Conservation (phyloP, 2,888 invertebrate genomes). For the Zaprionus obscuricornis region DNA sequence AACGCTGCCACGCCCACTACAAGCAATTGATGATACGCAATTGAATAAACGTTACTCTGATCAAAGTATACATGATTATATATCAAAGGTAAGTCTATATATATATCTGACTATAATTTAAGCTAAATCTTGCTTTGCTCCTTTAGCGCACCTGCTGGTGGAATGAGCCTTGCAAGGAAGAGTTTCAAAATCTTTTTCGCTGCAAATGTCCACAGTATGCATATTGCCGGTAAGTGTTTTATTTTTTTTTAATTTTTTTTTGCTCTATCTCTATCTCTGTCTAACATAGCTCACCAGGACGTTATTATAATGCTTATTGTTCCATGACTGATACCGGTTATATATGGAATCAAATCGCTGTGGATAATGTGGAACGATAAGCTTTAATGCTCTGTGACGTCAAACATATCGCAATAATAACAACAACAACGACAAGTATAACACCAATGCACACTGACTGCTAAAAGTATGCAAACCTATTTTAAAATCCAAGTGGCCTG, state of each 20-base stretch:
- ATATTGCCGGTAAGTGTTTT: constrained; percentile 87
- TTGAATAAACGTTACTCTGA: constrained; percentile 89
- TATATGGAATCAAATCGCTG: constrained; percentile 89
- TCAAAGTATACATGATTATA: constrained; percentile 91
- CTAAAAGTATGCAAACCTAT: constrained; percentile 41
- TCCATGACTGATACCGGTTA: constrained; percentile 95
- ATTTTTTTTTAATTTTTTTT: no score
- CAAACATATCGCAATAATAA: constrained; percentile 46
- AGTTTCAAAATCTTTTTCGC: constrained; percentile 93
- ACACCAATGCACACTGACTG: constrained; percentile 54
- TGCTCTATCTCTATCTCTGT: not conserved
- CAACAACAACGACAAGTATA: constrained; percentile 12
- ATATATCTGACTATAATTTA: no score
- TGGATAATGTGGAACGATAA: constrained; percentile 71
- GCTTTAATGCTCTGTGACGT: constrained; percentile 49
- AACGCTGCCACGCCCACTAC: constrained; percentile 23
- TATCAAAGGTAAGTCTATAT: constrained; percentile 89
- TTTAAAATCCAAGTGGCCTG: constrained; percentile 32
- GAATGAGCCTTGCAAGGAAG: constrained; percentile 96
- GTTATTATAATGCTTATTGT: constrained; percentile 95
- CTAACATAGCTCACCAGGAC: constrained; percentile 88
- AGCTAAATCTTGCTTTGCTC: no score
- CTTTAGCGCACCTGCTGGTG: constrained; percentile 96
- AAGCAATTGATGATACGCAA: constrained; percentile 62
- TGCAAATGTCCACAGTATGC: constrained; percentile 95